phyloP scores from a whole-genome alignment of 2,888 invertebrate species.

The Cantharis lateralis region DNA sequence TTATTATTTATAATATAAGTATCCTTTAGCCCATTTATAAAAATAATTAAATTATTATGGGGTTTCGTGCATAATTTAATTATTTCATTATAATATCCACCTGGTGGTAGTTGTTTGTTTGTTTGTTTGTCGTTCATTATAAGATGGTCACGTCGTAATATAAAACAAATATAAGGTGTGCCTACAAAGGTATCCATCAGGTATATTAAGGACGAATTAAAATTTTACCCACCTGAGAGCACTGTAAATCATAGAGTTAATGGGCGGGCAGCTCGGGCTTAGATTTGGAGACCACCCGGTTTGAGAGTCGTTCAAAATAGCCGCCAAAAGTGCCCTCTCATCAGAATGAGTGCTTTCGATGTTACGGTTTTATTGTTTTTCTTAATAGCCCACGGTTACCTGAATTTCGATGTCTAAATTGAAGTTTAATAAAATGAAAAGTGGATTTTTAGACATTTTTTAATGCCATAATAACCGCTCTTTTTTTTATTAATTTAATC shows the following conservation, averaged over 20 bases:
- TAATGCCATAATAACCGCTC: background rate
- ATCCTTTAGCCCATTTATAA: background rate
- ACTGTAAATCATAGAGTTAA: constrained; percentile 39
- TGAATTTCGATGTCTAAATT: constrained; percentile 18
- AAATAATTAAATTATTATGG: background rate
- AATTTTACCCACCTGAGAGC: constrained; percentile 42
- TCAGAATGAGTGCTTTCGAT: constrained; percentile 28
- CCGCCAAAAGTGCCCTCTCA: constrained; percentile 27
- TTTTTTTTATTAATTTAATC: background rate
- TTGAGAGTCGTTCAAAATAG: constrained; percentile 20
- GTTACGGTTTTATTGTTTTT: constrained; percentile 34
- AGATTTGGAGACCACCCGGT: constrained; percentile 27
- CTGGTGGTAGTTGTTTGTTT: constrained; percentile 11
- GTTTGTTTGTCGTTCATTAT: constrained; percentile 30
- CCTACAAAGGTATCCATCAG: constrained; percentile 40
- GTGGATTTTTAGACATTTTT: background rate
- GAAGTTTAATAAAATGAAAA: background rate
- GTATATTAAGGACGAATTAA: constrained; percentile 43
- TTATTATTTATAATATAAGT: background rate
- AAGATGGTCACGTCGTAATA: constrained; percentile 41
- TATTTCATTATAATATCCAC: background rate
- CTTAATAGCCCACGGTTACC: constrained; percentile 22
- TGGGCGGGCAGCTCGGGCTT: constrained; percentile 34
- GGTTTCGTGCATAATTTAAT: background rate
- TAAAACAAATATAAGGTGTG: constrained; percentile 47